Evolutionary conservation across 2,797 vertebrate species (phyloP).

Genomic region (Neosalanx taihuensis): DNA sequence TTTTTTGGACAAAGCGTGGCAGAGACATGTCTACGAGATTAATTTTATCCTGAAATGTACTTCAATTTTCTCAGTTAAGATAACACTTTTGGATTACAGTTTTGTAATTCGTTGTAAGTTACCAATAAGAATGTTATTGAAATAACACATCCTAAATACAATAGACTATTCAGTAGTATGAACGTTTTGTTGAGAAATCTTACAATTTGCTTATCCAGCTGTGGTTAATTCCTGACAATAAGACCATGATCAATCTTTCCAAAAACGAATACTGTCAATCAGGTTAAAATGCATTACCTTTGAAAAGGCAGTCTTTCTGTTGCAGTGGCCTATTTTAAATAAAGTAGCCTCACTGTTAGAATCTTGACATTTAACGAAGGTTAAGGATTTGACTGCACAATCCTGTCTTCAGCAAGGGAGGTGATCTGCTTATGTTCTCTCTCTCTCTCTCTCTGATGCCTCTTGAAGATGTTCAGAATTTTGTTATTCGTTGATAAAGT

Average conservation of each 20-base stretch:
- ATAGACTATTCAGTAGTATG: background rate
- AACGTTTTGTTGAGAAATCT: conserved; percentile 19
- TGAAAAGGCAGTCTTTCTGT: conserved; percentile 52
- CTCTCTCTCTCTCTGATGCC: conserved; percentile 66
- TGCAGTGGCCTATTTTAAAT: conserved; percentile 42
- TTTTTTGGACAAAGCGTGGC: conserved; percentile 59
- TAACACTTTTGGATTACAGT: conserved; percentile 64
- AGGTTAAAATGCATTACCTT: conserved; percentile 65
- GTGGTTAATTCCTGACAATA: conserved; percentile 8
- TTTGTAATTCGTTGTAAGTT: conserved; percentile 71
- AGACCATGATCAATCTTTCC: background rate
- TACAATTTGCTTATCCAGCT: conserved; percentile 2
- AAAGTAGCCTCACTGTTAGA: conserved; percentile 46
- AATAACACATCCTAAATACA: conserved; percentile 33
- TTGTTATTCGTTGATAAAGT: conserved; percentile 64
- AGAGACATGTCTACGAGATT: conserved; percentile 57
- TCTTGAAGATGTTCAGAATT: conserved; percentile 70
- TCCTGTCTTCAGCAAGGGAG: conserved; percentile 76
- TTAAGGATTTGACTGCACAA: conserved; percentile 67
- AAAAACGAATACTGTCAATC: conserved; percentile 46
- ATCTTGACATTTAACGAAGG: conserved; percentile 62
- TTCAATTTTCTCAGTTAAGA: conserved; percentile 55
- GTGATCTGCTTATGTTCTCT: conserved; percentile 75
- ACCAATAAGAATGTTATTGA: conserved; percentile 45
- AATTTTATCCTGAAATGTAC: conserved; percentile 50